Conservation (phyloP, 2,888 invertebrate species). For the Arrhopalites spinosus region DNA sequence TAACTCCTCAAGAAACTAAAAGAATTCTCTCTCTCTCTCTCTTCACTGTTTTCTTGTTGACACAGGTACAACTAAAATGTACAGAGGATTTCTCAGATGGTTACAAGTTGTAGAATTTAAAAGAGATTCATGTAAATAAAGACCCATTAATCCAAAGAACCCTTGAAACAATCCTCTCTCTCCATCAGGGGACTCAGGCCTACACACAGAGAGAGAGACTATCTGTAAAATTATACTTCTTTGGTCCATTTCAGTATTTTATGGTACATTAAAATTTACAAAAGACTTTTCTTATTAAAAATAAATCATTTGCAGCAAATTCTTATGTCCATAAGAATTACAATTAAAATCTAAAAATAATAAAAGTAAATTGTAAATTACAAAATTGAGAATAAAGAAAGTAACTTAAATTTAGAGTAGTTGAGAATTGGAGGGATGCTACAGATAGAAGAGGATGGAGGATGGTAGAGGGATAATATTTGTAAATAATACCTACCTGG, state of each 20-base stretch:
- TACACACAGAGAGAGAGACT: too few relatives aligned
- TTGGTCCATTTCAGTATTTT: too few relatives aligned
- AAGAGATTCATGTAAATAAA: neutral
- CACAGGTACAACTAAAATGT: neutral
- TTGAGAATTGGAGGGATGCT: neutral
- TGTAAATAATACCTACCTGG: neutral
- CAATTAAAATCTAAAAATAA: too few relatives aligned
- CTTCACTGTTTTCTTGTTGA: neutral
- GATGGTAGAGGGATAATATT: neutral
- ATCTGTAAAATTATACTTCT: too few relatives aligned
- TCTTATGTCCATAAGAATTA: too few relatives aligned
- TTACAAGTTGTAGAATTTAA: neutral
- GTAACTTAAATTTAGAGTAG: too few relatives aligned
- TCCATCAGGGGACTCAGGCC: neutral
- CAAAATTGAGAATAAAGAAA: too few relatives aligned
- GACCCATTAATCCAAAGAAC: conserved; percentile 2
- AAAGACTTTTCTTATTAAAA: too few relatives aligned
- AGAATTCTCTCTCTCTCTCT: neutral
- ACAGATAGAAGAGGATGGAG: neutral
- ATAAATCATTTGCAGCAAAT: too few relatives aligned
- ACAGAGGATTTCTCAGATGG: neutral
- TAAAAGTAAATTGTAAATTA: too few relatives aligned
- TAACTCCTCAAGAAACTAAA: neutral
- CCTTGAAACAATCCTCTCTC: neutral
- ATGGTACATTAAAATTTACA: too few relatives aligned